Percentiles rank a stretch among this genome's conserved stretches.
Evolutionary conservation across 2,888 invertebrate genomes (phyloP).

Genomic region (Leucophora obtusa): DNA sequence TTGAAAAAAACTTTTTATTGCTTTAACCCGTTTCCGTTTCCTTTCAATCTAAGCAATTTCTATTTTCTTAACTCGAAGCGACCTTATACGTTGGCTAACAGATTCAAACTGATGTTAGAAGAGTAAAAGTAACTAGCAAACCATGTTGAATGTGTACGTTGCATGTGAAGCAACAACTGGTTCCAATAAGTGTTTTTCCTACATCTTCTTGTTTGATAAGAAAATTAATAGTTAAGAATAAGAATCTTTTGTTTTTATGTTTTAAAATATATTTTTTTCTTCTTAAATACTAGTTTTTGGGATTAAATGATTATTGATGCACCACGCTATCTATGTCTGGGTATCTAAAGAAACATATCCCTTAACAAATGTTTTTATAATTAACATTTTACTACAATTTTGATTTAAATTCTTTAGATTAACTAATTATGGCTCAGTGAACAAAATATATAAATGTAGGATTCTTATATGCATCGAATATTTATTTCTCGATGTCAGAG

Average conservation of each 20-base stretch:
- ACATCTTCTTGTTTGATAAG: conserved; percentile 30
- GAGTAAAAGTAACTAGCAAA: conserved; percentile 55
- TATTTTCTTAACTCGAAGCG: conserved; percentile 50
- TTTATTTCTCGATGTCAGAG: no score
- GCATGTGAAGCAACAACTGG: conserved; percentile 49
- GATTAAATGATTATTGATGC: conserved; percentile 1
- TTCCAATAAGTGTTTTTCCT: conserved; percentile 50
- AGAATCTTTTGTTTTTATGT: conserved; percentile 24
- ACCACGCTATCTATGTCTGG: conserved; percentile 7
- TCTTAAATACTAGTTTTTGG: conserved; percentile 36
- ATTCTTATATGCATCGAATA: no score
- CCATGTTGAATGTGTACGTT: conserved; percentile 37
- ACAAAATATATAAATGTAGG: no score
- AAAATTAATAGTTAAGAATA: conserved; percentile 51
- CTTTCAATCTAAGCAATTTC: background rate
- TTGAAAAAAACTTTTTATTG: no score
- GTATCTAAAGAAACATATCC: conserved; percentile 3
- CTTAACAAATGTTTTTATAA: conserved; percentile 8
- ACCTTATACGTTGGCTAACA: conserved; percentile 72
- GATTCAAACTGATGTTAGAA: conserved; percentile 71
- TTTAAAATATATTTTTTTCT: conserved; percentile 31
- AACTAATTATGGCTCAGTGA: background rate
- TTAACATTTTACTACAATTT: background rate
- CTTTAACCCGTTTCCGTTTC: background rate
- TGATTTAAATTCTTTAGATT: background rate